Evolutionary conservation across 2,797 vertebrate species (phyloP).

Genomic region (Cheracebus regulus): DNA sequence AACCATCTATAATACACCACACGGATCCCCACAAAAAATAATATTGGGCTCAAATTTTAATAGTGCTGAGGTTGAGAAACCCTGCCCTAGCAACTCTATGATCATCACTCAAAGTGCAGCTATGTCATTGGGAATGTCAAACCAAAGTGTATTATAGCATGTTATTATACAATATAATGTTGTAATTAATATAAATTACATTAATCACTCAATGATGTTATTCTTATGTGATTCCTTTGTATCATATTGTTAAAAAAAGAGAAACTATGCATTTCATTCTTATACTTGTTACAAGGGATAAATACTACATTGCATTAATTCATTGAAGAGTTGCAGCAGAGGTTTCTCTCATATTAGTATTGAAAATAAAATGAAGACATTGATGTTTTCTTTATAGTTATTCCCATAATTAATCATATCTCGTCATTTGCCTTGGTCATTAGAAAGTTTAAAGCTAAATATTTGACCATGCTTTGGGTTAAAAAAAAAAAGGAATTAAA

Average conservation of each 20-base stretch:
- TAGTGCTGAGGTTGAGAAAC: background rate
- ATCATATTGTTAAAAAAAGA: background rate
- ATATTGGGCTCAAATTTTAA: background rate
- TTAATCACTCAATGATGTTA: background rate
- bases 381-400: background rate
- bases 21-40: background rate
- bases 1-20: background rate
- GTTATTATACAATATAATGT: background rate
- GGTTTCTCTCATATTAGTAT: background rate
- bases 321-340: background rate
- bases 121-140: background rate
- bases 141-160: background rate
- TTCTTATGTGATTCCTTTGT: background rate
- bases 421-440: background rate
- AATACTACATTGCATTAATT: background rate
- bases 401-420: background rate
- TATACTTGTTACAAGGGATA: background rate
- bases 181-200: too few relatives aligned
- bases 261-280: background rate
- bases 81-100: background rate
- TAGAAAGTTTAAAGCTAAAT: background rate
- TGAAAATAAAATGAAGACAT: background rate
- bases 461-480: fast-evolving
- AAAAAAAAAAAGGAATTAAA: background rate
- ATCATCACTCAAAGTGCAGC: background rate